These are phyloP conservation scores for Drosophila colorata DNA, from an alignment of 2,888 invertebrate genomes.

Conservation along the genomic window DNA sequence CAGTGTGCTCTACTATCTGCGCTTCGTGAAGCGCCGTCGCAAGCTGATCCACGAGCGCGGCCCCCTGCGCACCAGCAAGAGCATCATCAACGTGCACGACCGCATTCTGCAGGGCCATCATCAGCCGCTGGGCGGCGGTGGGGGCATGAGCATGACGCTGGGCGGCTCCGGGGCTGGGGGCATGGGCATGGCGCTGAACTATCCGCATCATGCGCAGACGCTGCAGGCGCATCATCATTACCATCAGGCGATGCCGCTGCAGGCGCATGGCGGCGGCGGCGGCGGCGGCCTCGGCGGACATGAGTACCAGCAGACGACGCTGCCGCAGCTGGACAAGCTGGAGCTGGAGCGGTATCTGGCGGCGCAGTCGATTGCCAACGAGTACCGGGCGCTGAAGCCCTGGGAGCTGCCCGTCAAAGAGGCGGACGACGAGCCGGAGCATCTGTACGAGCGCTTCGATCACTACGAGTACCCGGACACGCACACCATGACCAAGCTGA, in stretches of 20 bases:
- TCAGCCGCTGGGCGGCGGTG: slow-evolving; percentile 78
- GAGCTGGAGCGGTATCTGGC: slow-evolving; percentile 85
- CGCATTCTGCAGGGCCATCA: slow-evolving; percentile 84
- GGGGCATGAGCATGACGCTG: slow-evolving; percentile 68
- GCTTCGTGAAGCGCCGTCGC: slow-evolving; percentile 84
- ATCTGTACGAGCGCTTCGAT: slow-evolving; percentile 85
- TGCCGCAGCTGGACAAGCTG: slow-evolving; percentile 84
- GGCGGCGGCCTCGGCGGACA: slow-evolving; percentile 33
- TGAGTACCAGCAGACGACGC: slow-evolving; percentile 78
- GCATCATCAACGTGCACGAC: slow-evolving; percentile 85
- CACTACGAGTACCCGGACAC: slow-evolving; percentile 85
- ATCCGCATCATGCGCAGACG: slow-evolving; percentile 80
- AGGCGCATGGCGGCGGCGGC: slow-evolving; percentile 49
- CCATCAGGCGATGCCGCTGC: slow-evolving; percentile 77
- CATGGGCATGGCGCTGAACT: slow-evolving; percentile 66
- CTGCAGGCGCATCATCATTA: slow-evolving; percentile 80
- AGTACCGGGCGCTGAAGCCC: slow-evolving; percentile 84
- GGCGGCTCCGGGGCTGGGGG: slow-evolving; percentile 46
- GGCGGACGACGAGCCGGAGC: slow-evolving; percentile 84
- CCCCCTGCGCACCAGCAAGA: slow-evolving; percentile 81
- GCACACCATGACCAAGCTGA: slow-evolving; percentile 84
- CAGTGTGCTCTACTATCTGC: slow-evolving; percentile 84
- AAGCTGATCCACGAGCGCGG: slow-evolving; percentile 84
- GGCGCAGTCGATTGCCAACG: slow-evolving; percentile 85
- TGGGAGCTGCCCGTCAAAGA: slow-evolving; percentile 85